phyloP scores from a whole-genome alignment of 2,888 invertebrate species.

The Trachelus stipa region DNA sequence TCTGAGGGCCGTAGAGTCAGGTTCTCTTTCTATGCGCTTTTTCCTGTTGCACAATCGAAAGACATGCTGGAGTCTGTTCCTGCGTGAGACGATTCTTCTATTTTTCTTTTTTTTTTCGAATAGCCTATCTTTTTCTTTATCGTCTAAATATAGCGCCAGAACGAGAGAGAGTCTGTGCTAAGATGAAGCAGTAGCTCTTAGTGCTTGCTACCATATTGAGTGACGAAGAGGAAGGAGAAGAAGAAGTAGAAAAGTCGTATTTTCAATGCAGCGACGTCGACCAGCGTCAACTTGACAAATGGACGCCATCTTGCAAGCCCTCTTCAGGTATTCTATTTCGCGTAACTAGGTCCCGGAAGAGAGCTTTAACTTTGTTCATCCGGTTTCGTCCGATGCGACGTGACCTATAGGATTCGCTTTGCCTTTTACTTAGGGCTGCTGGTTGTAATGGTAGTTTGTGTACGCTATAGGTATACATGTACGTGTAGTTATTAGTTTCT shows the following conservation, averaged over 20 bases:
- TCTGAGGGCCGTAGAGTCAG: too few species aligned
- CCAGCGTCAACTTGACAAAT: slow-evolving; percentile 2
- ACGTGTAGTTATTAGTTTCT: too few species aligned
- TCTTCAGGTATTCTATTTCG: not conserved
- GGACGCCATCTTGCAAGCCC: not conserved
- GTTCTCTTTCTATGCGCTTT: not conserved
- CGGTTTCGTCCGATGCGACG: too few species aligned
- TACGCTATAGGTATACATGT: too few species aligned
- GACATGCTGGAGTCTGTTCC: slow-evolving; percentile 2
- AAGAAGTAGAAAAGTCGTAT: too few species aligned
- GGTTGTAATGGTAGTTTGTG: too few species aligned
- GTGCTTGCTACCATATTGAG: too few species aligned
- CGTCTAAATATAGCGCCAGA: slow-evolving; percentile 1
- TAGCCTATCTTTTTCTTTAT: not conserved
- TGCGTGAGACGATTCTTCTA: not conserved
- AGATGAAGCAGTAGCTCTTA: too few species aligned
- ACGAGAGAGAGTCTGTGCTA: too few species aligned
- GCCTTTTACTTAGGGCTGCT: too few species aligned
- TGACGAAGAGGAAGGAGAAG: too few species aligned
- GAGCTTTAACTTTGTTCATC: slow-evolving; percentile 1
- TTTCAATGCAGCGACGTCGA: not conserved
- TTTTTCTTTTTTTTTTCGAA: not conserved
- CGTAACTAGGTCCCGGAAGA: not conserved
- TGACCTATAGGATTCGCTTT: too few species aligned
- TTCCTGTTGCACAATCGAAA: slow-evolving; percentile 5